These are phyloP conservation scores for Oryzias melastigma DNA, from an alignment of 2,113 vertebrate genomes.

Conservation along the genomic window DNA sequence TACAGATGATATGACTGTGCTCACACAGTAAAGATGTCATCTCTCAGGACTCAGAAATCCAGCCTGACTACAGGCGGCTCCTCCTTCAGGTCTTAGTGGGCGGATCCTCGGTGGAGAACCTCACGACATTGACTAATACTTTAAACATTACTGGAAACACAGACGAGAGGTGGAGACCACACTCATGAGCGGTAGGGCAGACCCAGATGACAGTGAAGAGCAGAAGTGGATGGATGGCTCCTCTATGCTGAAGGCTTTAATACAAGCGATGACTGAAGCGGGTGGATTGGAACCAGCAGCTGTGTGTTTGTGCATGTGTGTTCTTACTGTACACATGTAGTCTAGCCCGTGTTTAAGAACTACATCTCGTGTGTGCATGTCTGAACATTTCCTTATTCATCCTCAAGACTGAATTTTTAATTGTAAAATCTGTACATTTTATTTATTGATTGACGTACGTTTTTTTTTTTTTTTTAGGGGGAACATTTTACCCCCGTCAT, in stretches of 20 bases:
- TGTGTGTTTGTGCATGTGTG: constrained; percentile 15
- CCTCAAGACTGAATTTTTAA: too few species aligned
- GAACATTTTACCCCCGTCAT: not conserved
- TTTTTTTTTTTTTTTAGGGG: not conserved
- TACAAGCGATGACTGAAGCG: constrained; percentile 48
- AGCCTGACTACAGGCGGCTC: not conserved
- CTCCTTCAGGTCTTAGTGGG: not conserved
- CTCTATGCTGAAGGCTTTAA: constrained; percentile 45
- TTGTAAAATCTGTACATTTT: too few species aligned
- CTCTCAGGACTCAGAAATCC: not conserved
- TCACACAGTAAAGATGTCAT: constrained; percentile 28
- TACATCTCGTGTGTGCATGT: constrained; percentile 13
- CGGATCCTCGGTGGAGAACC: constrained; percentile 40
- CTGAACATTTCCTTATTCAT: not conserved
- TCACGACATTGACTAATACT: constrained; percentile 31
- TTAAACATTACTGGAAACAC: constrained; percentile 30
- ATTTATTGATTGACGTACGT: too few species aligned
- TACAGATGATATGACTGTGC: constrained; percentile 51
- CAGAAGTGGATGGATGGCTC: constrained; percentile 26
- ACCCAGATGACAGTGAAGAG: constrained; percentile 6
- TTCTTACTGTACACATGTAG: constrained; percentile 34
- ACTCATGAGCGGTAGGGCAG: not conserved
- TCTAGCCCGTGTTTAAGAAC: constrained; percentile 14
- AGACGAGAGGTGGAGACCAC: constrained; percentile 7
- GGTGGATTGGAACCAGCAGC: constrained; percentile 13